phyloP scores from a whole-genome alignment of 1,140 invertebrate genomes.

The Drosophila asahinai region DNA sequence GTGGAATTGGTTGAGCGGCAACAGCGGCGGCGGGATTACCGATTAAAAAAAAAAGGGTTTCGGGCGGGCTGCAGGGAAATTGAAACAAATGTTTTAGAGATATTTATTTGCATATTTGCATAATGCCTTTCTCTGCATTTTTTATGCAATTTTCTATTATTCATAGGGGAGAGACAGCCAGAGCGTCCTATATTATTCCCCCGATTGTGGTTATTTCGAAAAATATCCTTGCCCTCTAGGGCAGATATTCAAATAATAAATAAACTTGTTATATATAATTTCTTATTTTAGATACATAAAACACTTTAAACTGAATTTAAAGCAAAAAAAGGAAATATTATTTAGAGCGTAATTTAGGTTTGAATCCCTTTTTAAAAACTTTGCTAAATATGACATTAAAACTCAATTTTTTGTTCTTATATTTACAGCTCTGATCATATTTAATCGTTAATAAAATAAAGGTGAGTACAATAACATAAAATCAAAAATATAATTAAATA shows the following conservation, averaged over 20 bases:
- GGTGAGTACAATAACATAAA: conserved; percentile 8
- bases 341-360: too few species aligned
- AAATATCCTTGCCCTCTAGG: not conserved
- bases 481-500: not conserved
- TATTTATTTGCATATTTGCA: conserved; percentile 82
- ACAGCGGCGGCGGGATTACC: conserved; percentile 1
- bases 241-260: too few species aligned
- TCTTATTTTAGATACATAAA: not conserved
- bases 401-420: not conserved
- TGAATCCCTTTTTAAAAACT: not conserved
- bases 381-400: not conserved
- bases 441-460: not conserved
- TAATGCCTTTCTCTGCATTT: conserved; percentile 64
- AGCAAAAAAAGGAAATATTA: too few species aligned
- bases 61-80: conserved; percentile 38
- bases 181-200: not conserved
- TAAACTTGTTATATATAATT: too few species aligned
- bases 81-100: conserved; percentile 82
- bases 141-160: conserved; percentile 73
- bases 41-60: not conserved
- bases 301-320: too few species aligned
- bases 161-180: conserved; percentile 37
- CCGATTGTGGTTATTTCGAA: not conserved
- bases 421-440: conserved; percentile 11
- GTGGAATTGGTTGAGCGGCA: conserved; percentile 14